phyloP scores from a whole-genome alignment of 2,888 invertebrate species.

The Tenodera sinensis region DNA sequence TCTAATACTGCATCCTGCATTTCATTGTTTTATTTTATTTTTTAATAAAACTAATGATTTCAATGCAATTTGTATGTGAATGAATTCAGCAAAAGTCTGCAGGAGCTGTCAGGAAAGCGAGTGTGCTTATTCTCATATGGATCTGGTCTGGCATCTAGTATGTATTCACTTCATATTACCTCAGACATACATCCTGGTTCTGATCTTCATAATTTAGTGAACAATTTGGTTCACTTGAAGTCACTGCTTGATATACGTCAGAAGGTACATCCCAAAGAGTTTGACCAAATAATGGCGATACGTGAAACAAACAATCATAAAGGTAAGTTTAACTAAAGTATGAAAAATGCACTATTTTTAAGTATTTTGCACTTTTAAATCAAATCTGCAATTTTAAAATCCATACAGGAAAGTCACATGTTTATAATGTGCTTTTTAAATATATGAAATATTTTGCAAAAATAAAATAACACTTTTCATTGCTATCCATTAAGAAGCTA shows the following conservation, averaged over 20 bases:
- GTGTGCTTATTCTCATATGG: slow-evolving; percentile 95
- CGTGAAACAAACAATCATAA: slow-evolving; percentile 81
- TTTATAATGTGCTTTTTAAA: no score
- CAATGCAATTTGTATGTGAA: no score
- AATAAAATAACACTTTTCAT: no score
- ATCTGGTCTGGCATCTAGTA: slow-evolving; percentile 89
- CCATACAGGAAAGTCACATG: no score
- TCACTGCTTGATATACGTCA: slow-evolving; percentile 64
- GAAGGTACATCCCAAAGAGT: slow-evolving; percentile 69
- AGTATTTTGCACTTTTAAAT: not conserved
- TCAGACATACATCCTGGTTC: slow-evolving; percentile 49
- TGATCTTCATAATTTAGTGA: slow-evolving; percentile 61
- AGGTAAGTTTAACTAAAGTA: not conserved
- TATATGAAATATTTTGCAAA: no score
- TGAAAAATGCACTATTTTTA: not conserved
- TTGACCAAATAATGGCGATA: slow-evolving; percentile 74
- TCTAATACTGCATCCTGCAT: no score
- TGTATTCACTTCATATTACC: slow-evolving; percentile 82
- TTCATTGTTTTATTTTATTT: no score
- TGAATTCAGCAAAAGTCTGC: slow-evolving; percentile 51
- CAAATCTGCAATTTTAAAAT: not conserved
- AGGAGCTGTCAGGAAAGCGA: slow-evolving; percentile 72
- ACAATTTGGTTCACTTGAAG: slow-evolving; percentile 64
- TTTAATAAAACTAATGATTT: no score
- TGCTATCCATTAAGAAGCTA: no score